These are phyloP conservation scores for Caprella mutica DNA, from an alignment of 2,888 invertebrate species.

Conservation along the genomic window DNA sequence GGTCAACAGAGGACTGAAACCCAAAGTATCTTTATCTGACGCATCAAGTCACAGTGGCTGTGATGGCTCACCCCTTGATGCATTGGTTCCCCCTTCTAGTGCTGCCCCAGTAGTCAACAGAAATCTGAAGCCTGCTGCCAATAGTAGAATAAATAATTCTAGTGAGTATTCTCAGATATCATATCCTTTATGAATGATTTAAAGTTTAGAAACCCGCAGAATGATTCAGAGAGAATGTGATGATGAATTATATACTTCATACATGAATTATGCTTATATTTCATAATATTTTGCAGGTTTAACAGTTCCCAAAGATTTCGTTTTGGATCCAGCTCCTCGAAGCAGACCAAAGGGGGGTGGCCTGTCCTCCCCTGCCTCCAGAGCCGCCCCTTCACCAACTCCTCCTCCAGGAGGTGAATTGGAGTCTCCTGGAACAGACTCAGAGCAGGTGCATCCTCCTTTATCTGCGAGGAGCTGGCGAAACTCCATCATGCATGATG, in stretches of 20 bases:
- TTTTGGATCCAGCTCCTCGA: constrained; percentile 26
- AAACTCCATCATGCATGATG: constrained; percentile 24
- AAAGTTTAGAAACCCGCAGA: too few species aligned
- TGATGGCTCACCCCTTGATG: constrained; percentile 25
- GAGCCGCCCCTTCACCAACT: constrained; percentile 30
- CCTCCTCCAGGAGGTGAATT: constrained; percentile 5
- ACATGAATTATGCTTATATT: too few species aligned
- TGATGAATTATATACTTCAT: too few species aligned
- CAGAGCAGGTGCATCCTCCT: constrained; percentile 14
- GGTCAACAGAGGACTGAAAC: constrained; percentile 31
- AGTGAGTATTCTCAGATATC: too few species aligned
- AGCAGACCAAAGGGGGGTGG: constrained; percentile 14
- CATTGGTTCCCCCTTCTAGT: constrained; percentile 15
- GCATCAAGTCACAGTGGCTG: constrained; percentile 14
- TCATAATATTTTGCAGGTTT: background rate
- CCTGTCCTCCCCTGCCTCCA: constrained; percentile 18
- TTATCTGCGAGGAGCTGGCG: constrained; percentile 25
- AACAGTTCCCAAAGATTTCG: constrained; percentile 13
- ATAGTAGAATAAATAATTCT: background rate
- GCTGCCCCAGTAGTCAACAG: constrained; percentile 32
- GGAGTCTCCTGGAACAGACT: constrained; percentile 10
- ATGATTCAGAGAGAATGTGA: too few species aligned
- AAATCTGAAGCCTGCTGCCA: constrained; percentile 27
- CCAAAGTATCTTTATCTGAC: constrained; percentile 18
- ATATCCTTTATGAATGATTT: too few species aligned